These are phyloP conservation scores for Apomyelois bistriatella DNA, from an alignment of 2,888 invertebrate species.

Conservation along the genomic window DNA sequence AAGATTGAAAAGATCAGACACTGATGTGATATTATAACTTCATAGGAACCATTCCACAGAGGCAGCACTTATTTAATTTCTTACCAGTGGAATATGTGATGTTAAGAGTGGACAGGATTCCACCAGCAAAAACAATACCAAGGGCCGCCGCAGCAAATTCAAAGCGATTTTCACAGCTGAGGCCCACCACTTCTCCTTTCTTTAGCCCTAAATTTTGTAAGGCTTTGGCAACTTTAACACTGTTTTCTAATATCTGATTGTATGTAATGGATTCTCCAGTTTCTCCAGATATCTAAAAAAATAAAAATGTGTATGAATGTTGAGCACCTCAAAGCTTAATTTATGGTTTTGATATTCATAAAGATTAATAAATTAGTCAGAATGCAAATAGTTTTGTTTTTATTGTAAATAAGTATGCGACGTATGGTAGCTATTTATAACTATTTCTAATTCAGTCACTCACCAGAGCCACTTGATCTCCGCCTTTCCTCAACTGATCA, in stretches of 20 bases:
- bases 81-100: conserved; percentile 81
- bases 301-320: not conserved
- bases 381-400: too few relatives aligned
- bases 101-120: conserved; percentile 81
- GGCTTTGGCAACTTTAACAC: conserved; percentile 78
- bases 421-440: too few relatives aligned
- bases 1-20: too few relatives aligned
- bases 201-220: conserved; percentile 72
- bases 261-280: conserved; percentile 79
- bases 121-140: conserved; percentile 80
- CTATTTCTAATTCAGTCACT: conserved; percentile 26
- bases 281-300: conserved; percentile 78
- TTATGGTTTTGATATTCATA: too few relatives aligned
- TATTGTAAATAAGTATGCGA: too few relatives aligned
- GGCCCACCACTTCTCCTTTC: conserved; percentile 78
- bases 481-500: conserved; percentile 74
- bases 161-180: conserved; percentile 83
- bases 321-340: too few relatives aligned
- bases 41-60: too few relatives aligned
- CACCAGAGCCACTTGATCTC: conserved; percentile 70
- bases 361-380: too few relatives aligned
- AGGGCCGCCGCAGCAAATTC: conserved; percentile 79
- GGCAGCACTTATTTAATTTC: conserved; percentile 4
- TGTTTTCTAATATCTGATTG: conserved; percentile 74
- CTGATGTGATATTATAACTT: too few relatives aligned